These are phyloP conservation scores for Gopherus flavomarginatus DNA, from an alignment of 2,113 vertebrate species.

Conservation along the genomic window DNA sequence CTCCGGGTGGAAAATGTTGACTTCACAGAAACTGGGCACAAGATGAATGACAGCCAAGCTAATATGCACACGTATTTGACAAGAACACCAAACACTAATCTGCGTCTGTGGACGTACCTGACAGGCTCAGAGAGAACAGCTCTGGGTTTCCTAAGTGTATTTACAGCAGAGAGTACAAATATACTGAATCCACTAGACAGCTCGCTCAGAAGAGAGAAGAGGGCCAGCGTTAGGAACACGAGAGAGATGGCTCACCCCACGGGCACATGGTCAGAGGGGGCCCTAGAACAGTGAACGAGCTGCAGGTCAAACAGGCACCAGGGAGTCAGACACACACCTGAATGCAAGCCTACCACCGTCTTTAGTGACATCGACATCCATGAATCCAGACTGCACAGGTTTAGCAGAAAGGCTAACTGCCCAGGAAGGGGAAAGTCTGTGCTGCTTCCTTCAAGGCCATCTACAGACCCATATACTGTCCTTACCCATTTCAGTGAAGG, in stretches of 20 bases:
- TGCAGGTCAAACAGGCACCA: background rate
- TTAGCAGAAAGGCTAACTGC: background rate
- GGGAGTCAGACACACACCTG: background rate
- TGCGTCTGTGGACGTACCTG: background rate
- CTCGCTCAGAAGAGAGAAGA: background rate
- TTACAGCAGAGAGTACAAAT: fast-evolving
- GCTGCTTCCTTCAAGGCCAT: background rate
- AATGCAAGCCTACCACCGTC: background rate
- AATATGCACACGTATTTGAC: background rate
- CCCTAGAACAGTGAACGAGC: background rate
- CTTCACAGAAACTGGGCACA: background rate
- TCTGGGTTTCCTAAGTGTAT: background rate
- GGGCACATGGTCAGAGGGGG: background rate
- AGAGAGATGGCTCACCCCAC: fast-evolving
- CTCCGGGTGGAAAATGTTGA: background rate
- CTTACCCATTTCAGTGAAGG: background rate
- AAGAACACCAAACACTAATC: background rate
- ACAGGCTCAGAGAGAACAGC: background rate
- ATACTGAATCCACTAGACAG: background rate
- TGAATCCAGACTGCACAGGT: background rate
- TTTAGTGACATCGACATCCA: background rate
- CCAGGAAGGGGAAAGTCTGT: background rate
- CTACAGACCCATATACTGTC: background rate
- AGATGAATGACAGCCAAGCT: background rate
- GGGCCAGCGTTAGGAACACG: background rate